Conservation (phyloP, 2,797 vertebrate genomes). For the Pelochelys cantorii region DNA sequence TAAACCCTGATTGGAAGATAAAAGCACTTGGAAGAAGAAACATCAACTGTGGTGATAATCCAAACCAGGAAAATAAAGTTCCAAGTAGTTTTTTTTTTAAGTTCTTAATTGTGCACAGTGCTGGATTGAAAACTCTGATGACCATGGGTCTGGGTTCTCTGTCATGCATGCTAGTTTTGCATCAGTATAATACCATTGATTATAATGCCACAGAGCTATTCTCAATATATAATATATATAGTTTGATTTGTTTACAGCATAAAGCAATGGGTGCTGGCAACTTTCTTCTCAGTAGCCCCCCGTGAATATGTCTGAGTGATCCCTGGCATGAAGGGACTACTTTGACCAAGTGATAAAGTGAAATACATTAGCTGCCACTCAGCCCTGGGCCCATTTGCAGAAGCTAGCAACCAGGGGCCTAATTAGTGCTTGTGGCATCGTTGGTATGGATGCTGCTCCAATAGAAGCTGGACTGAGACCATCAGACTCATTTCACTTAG, state of each 20-base stretch:
- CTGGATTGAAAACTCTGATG: background rate
- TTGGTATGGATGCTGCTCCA: constrained; percentile 49
- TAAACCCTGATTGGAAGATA: background rate
- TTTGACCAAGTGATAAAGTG: constrained; percentile 17
- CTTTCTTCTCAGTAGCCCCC: background rate
- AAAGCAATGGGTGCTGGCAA: background rate
- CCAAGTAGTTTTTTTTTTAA: background rate
- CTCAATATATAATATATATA: background rate
- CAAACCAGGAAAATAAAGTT: background rate
- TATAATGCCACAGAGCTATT: background rate
- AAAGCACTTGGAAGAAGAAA: background rate
- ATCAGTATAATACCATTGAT: background rate
- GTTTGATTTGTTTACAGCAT: constrained; percentile 36
- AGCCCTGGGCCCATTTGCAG: constrained; percentile 56
- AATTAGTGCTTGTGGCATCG: constrained; percentile 63
- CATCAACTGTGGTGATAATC: background rate
- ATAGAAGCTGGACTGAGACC: constrained; percentile 43
- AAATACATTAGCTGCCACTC: constrained; percentile 52
- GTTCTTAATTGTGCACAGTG: background rate
- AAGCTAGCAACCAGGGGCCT: constrained; percentile 55
- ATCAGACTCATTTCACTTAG: constrained; percentile 49
- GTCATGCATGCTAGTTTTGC: background rate
- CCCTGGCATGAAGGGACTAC: background rate
- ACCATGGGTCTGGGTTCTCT: background rate
- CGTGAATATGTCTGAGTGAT: constrained; percentile 4